Evolutionary conservation across 2,113 vertebrate species (phyloP), one percentile per base, ranked within the genome.

Genomic region (Glareola pratincola): DNA sequence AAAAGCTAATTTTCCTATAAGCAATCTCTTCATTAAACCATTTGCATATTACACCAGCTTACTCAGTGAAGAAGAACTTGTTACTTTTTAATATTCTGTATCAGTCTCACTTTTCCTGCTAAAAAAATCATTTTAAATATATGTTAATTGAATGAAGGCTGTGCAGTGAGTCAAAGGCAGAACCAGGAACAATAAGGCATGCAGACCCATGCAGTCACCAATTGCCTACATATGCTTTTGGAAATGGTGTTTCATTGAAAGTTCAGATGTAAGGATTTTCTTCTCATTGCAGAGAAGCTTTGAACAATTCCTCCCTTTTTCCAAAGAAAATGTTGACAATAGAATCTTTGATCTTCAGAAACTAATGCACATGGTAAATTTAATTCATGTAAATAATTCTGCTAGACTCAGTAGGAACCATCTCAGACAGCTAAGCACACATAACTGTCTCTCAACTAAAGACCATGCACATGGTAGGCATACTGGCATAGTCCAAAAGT

Each of bases 331-430:
- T 39, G 48, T 89, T 94, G 87, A 51, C 43, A 66, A 30, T 90
- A 66, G 72, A 57, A 74, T 73, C 71, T 94, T 90, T 94, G 72
- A 86, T 94, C 79, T 96, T 69, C 45, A 80, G 63, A 77, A 85
- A 18, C 37, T 54, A 86, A 82, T 53, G 63, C 88, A 71, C 11
- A 0, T 73, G 78, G 68, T 56, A 80, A 83, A 67, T 90, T 69
- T 80, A 85, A 88, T 88, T 66, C 3, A 72, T 63, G 32, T 85
- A 85, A 91, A 64, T 90, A 85, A 62, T 88, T 74, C 68, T 67
- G 6, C 26, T 71, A 36, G 64, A 43, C 36, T 92, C 50, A 15
- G 18, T 74, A 63, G 59, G 75, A 77, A 18, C 26, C 47, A 80
- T 73, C n/a, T 47, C 21, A 45, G 26, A 59, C 71, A 84, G 29